phyloP scores from a whole-genome alignment of 2,888 invertebrate species.

The Rhagonycha lutea region DNA sequence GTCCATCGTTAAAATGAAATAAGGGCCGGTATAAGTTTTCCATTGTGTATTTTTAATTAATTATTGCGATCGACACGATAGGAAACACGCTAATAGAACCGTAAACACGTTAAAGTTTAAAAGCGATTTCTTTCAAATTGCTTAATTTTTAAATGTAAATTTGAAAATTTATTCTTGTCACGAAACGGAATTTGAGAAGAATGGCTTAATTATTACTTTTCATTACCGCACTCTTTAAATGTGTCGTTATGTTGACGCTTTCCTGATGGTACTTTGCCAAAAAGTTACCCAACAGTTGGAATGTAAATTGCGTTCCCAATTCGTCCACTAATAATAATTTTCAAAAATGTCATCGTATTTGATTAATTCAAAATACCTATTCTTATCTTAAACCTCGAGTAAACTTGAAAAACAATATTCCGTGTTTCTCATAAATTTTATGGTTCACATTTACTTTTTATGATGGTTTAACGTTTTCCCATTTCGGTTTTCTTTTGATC shows the following conservation, averaged over 20 bases:
- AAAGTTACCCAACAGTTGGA: constrained; percentile 30
- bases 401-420: neutral
- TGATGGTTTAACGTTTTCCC: neutral
- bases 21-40: neutral
- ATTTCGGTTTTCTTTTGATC: neutral
- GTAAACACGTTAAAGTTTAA: neutral
- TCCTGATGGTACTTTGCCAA: constrained; percentile 26
- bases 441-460: neutral
- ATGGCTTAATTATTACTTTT: neutral
- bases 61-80: neutral
- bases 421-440: neutral
- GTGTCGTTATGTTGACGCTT: constrained; percentile 17
- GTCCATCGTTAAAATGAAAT: neutral
- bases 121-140: neutral
- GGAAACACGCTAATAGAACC: neutral
- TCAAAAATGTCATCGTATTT: constrained; percentile 9
- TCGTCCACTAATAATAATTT: constrained; percentile 14
- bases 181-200: neutral
- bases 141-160: neutral
- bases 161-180: neutral
- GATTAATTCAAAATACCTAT: constrained; percentile 6
- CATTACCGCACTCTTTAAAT: neutral
- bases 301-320: constrained; percentile 27
- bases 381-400: neutral
- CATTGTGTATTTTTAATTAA: neutral